Evolutionary conservation across 2,888 invertebrate genomes (phyloP).

Genomic region (Ditylenchus weischeri): DNA sequence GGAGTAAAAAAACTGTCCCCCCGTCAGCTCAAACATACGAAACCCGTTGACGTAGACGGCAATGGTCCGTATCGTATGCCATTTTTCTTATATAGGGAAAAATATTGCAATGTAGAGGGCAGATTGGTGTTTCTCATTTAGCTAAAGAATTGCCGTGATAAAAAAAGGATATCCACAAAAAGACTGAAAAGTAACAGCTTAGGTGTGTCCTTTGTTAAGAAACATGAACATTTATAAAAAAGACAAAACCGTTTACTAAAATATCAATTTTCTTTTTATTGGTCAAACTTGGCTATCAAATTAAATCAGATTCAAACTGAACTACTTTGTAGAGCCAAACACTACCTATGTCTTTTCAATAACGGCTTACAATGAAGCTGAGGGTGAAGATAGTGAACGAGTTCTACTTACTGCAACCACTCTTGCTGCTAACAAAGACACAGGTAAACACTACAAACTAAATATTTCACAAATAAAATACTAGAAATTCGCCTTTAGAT

Average conservation of each 20-base stretch:
- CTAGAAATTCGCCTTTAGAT: not conserved
- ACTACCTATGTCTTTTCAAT: constrained; percentile 55
- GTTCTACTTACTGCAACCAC: constrained; percentile 38
- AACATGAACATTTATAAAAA: too few species aligned
- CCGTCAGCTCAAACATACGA: too few species aligned
- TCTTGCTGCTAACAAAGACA: constrained; percentile 1
- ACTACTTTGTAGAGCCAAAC: constrained; percentile 28
- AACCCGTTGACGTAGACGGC: too few species aligned
- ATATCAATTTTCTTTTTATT: not conserved
- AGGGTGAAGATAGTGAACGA: constrained; percentile 53
- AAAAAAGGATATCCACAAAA: not conserved
- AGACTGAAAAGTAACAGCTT: too few species aligned
- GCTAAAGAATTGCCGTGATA: not conserved
- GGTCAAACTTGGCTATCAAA: not conserved
- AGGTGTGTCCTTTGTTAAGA: too few species aligned
- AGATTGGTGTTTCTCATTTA: too few species aligned
- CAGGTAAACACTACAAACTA: not conserved
- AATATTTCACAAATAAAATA: not conserved
- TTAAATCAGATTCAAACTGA: not conserved
- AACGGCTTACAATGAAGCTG: constrained; percentile 56
- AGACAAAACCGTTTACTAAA: not conserved
- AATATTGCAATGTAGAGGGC: not conserved
- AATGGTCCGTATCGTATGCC: too few species aligned
- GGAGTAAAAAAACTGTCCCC: too few species aligned
- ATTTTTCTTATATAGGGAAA: too few species aligned